Evolutionary conservation across 2,113 vertebrate species (phyloP), one percentile per base, ranked within the genome.

Genomic region (Procavia capensis): DNA sequence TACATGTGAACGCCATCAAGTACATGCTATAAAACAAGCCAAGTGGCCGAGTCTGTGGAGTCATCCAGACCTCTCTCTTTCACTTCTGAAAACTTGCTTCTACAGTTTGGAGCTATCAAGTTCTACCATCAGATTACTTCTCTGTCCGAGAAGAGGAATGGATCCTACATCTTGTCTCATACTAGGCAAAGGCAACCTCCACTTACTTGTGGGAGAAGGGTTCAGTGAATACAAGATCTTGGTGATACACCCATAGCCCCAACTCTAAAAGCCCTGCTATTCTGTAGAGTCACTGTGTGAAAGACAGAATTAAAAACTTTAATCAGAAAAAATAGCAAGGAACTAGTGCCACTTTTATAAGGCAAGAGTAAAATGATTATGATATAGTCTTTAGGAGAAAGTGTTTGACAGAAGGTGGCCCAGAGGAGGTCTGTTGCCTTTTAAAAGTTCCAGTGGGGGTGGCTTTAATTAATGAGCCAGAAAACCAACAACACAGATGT

Each of bases 301-400:
- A 95, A 66, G 61, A 57, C 29, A 85, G 17, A 93, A 85, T 84
- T 90, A 84, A 61, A 75, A 88, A 31, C 82, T 81, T 96, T 78
- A 57, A 76, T 93, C n/a, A 91, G 54, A 61, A 85, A 91, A 36
- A 84, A 68, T 7, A 70, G 47, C 64, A 22, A 86, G 75, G 31
- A 93, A 84, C 47, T 10, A 61, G 50, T 39, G 47, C 10, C 94
- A n/a, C 10, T 89, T 94, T 91, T 89, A 93, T 84, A 87, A 87
- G 81, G 47, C 10, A 86, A 92, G 92, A 39, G 34, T 39, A 22
- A 22, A 47, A 85, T 80, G 34, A 45, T 22, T 57, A 20, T 39
- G 34, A 90, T 83, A 39, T 13, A 47, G 20, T 82, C 6, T 68
- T 90, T 50, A 83, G n/a, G 41, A 96, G n/a, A 86, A 90, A 92